A percentile compares a stretch with the other conserved stretches of the same genome.
These are phyloP conservation scores for Copidosoma aretas DNA, from an alignment of 2,888 invertebrate genomes.

Conservation along the genomic window DNA sequence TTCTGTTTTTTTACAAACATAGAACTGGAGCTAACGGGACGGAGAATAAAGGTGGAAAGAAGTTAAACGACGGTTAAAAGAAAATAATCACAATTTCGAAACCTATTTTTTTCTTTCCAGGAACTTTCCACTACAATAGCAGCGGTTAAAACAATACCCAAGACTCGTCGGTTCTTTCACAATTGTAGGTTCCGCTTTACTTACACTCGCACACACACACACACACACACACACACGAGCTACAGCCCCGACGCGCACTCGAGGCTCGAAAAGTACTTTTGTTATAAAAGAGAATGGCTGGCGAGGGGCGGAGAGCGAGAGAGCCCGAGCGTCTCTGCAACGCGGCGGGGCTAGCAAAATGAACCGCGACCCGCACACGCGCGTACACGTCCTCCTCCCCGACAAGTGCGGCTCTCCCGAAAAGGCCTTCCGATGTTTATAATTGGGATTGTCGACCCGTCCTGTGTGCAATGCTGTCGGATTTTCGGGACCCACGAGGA, in stretches of 20 bases:
- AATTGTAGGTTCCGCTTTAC: slow-evolving; percentile 39
- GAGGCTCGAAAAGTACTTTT: slow-evolving; percentile 54
- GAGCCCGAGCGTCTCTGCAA: slow-evolving; percentile 26
- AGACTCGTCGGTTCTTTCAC: slow-evolving; percentile 36
- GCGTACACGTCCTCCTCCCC: slow-evolving; percentile 4
- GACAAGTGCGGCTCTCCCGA: slow-evolving; percentile 51
- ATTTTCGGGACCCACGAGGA: slow-evolving; percentile 19
- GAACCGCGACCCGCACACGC: slow-evolving; percentile 44
- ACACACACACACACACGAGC: too few species aligned
- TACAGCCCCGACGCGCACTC: slow-evolving; percentile 35
- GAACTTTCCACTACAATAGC: slow-evolving; percentile 13
- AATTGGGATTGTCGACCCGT: slow-evolving; percentile 58
- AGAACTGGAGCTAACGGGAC: too few species aligned
- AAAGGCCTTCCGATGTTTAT: slow-evolving; percentile 59
- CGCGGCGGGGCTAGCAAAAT: slow-evolving; percentile 47
- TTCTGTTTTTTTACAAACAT: too few species aligned
- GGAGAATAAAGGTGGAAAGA: background rate
- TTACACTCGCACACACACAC: background rate
- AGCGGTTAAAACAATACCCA: slow-evolving; percentile 36
- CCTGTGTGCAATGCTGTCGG: slow-evolving; percentile 1
- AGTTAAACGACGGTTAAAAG: background rate
- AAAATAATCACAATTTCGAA: background rate
- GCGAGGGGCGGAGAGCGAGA: slow-evolving; percentile 15
- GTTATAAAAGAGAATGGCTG: slow-evolving; percentile 41
- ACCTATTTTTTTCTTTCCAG: background rate